Percentiles rank a stretch among this genome's conserved stretches.
phyloP scores from a whole-genome alignment of 2,888 invertebrate species.

The Cenopis cana region DNA sequence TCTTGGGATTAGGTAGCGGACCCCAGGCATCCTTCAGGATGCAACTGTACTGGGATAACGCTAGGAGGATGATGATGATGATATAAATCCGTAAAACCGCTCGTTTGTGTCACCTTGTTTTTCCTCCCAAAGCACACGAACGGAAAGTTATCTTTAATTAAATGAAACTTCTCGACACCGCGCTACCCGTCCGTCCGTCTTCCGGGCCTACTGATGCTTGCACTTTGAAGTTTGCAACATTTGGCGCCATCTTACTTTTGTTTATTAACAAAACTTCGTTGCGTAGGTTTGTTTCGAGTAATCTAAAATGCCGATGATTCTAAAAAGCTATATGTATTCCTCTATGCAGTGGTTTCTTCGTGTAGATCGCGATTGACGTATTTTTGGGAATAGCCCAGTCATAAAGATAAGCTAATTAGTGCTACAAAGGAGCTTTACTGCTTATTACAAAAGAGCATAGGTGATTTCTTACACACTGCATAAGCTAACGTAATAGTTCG shows the following conservation, averaged over 20 bases:
- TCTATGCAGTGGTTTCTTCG: background rate
- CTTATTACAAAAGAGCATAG: too few relatives aligned
- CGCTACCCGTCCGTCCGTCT: slow-evolving; percentile 36
- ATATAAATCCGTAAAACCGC: slow-evolving; percentile 48
- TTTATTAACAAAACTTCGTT: slow-evolving; percentile 28
- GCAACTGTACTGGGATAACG: too few relatives aligned
- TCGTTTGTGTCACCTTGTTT: slow-evolving; percentile 64
- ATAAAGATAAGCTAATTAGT: too few relatives aligned
- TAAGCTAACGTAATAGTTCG: too few relatives aligned
- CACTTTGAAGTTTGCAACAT: slow-evolving; percentile 19
- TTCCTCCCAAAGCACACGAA: slow-evolving; percentile 64
- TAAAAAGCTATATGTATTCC: background rate
- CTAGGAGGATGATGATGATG: too few relatives aligned
- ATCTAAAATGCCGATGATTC: background rate
- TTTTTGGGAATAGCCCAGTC: too few relatives aligned
- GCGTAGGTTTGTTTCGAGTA: background rate
- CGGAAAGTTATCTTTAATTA: slow-evolving; percentile 78
- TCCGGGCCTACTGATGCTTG: slow-evolving; percentile 37
- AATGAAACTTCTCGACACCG: slow-evolving; percentile 66
- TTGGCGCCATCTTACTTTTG: slow-evolving; percentile 34
- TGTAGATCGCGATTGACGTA: background rate
- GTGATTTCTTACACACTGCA: too few relatives aligned
- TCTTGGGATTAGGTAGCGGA: too few relatives aligned
- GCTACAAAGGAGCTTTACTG: too few relatives aligned
- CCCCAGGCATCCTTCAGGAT: too few relatives aligned